Conservation (phyloP, 2,797 vertebrate genomes). For the Acropternis orthonyx region DNA sequence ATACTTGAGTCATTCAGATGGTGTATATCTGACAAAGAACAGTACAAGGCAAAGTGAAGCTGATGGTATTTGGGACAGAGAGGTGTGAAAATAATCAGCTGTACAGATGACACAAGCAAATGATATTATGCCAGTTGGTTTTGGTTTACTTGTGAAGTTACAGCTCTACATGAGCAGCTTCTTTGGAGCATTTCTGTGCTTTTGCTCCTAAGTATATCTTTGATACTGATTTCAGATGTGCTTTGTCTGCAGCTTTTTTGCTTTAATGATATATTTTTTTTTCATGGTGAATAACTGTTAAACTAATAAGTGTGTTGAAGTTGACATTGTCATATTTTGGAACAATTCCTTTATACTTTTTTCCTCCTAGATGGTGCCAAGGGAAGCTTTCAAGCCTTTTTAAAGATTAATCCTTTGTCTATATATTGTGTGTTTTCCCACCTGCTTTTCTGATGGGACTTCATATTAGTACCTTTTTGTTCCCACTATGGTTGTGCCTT, state of each 20-base stretch:
- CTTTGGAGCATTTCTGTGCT: not conserved
- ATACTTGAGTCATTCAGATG: not conserved
- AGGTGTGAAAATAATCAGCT: not conserved
- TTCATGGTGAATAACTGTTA: not conserved
- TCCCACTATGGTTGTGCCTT: not conserved
- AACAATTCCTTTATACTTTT: not conserved
- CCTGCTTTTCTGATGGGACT: not conserved
- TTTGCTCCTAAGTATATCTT: not conserved
- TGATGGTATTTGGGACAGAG: not conserved
- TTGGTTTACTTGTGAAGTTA: not conserved
- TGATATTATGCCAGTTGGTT: not conserved
- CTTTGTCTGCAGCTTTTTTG: not conserved
- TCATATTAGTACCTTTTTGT: not conserved
- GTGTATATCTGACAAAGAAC: not conserved
- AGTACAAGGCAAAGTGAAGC: not conserved
- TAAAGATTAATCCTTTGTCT: not conserved
- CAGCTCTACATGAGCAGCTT: not conserved
- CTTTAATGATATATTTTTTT: not conserved
- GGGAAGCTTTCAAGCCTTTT: not conserved
- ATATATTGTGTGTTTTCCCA: not conserved
- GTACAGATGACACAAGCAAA: not conserved
- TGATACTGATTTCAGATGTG: not conserved
- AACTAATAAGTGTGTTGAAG: not conserved
- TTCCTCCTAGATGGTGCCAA: not conserved
- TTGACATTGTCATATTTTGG: not conserved